Evolutionary conservation across 2,797 vertebrate species (phyloP), one percentile per base, ranked within the genome.

Genomic region (Paguma larvata): DNA sequence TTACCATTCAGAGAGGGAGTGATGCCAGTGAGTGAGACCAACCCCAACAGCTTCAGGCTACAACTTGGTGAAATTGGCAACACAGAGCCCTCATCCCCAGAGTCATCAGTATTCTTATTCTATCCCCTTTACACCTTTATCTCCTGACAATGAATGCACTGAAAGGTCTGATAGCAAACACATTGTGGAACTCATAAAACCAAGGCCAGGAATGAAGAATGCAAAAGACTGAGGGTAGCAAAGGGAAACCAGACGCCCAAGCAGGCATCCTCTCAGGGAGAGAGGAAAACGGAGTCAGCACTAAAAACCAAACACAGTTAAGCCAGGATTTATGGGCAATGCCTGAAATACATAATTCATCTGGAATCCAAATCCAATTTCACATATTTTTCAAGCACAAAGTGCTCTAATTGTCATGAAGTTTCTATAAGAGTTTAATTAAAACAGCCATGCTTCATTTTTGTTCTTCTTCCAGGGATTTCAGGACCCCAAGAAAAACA

Each of bases 361-460:
- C 65, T 79, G 82, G 62, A 89, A 84, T 75, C 18, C 44, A 80
- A 86, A 87, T 67, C 6, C 48, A 82, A 11, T 59, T 38, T 94
- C 70, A 94, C 19, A 59, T 44, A 92, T 77, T 70, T 70, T 92
- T 11, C 25, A 86, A 83, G n/a, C 19, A 34, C 32, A 56, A 38
- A 83, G 53, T 34, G 44, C 53, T 23, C 25, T n/a, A 83, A 41
- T 3, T 38, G 63, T 38, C n/a, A 44, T 63, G 75, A 89, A n/a
- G 30, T 92, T 97, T 92, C 63, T 87, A 30, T 2, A 44, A 27
- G 13, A 67, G 0, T 83, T 87, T 63, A 56, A 27, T 82, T 88
- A 80, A 68, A 95, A 95, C 14, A 90, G 44, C 16, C 59, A 80
- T 19, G 3, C n/a, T 92, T 89, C 41, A 15, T 75, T 68, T 92